A percentile compares a stretch with the other conserved stretches of the same genome.
Evolutionary conservation across 2,888 invertebrate species (phyloP).

Genomic region (Luffia ferchaultella): DNA sequence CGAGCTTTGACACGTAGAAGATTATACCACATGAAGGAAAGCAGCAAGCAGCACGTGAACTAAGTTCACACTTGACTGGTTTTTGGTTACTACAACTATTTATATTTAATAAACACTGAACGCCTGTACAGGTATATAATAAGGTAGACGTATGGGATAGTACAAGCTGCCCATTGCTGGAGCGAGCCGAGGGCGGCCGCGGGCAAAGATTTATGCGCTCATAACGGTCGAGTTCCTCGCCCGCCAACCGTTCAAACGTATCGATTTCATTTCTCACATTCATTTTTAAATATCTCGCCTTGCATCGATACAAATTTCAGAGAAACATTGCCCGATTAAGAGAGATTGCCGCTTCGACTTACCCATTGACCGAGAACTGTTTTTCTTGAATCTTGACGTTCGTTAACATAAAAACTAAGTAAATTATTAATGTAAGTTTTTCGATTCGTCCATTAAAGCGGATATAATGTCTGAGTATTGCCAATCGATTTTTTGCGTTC

Average conservation of each 20-base stretch:
- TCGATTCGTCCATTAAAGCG: neutral
- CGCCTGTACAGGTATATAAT: no score
- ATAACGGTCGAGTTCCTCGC: constrained; percentile 47
- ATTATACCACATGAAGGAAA: no score
- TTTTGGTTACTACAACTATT: no score
- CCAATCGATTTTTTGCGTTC: neutral
- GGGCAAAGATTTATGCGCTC: constrained; percentile 55
- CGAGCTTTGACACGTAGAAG: no score
- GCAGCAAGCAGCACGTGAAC: no score
- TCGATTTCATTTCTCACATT: constrained; percentile 52
- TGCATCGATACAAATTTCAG: neutral
- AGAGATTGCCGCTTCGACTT: neutral
- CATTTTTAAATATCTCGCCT: constrained; percentile 38
- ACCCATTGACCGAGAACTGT: neutral
- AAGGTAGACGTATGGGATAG: constrained; percentile 10
- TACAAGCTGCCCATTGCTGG: constrained; percentile 18
- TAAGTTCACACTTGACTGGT: no score
- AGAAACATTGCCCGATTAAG: neutral
- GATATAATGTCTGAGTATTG: neutral
- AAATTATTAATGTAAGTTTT: neutral
- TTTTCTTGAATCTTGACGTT: neutral
- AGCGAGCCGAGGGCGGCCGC: constrained; percentile 15
- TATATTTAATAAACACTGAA: no score
- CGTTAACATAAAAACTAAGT: neutral
- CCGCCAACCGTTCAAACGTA: constrained; percentile 44